Evolutionary conservation across 2,888 invertebrate species (phyloP).

Genomic region (Physocephala rufipes): DNA sequence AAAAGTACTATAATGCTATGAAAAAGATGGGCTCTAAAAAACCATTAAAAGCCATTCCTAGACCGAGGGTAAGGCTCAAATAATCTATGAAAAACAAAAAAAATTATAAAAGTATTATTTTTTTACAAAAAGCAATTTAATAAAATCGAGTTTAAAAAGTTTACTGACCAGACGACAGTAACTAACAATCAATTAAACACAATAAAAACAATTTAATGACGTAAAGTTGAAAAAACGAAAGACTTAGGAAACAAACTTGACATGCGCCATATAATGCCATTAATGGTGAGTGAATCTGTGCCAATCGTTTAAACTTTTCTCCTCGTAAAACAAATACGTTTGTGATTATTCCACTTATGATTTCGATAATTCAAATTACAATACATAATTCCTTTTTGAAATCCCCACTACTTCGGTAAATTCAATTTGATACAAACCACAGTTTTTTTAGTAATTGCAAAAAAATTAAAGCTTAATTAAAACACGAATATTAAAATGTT

Average conservation of each 20-base stretch:
- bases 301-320: constrained; percentile 58
- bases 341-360: too few species aligned
- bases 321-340: constrained; percentile 34
- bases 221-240: constrained; percentile 34
- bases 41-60: constrained; percentile 97
- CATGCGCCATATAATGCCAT: constrained; percentile 21
- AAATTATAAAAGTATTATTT: constrained; percentile 42
- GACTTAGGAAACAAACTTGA: constrained; percentile 16
- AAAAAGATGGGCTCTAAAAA: constrained; percentile 99
- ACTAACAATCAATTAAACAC: constrained; percentile 32
- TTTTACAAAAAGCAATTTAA: constrained; percentile 41
- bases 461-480: too few species aligned
- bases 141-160: constrained; percentile 41
- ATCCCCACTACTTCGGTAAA: too few species aligned
- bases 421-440: too few species aligned
- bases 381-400: too few species aligned
- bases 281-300: constrained; percentile 56
- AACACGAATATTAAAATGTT: too few species aligned
- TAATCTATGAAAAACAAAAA: too few species aligned
- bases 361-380: too few species aligned
- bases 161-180: constrained; percentile 41
- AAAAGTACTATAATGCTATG: constrained; percentile 99
- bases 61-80: constrained; percentile 83
- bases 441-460: too few species aligned
- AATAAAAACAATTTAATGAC: too few species aligned